phyloP scores from a whole-genome alignment of 2,113 vertebrate genomes.

The Scophthalmus maximus region DNA sequence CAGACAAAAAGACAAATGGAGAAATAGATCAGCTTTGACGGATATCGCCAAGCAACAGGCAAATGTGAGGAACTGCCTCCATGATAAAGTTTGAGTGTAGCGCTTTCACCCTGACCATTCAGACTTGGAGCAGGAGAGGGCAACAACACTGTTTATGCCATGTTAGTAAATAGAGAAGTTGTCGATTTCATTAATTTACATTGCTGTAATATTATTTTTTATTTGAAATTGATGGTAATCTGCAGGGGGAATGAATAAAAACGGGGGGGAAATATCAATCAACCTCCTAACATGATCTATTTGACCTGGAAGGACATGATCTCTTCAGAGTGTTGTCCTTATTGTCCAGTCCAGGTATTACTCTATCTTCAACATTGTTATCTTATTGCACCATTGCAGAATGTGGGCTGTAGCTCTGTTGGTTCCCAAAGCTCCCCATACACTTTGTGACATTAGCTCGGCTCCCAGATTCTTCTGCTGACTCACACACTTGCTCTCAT shows the following conservation, averaged over 20 bases:
- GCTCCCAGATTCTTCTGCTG: conserved; percentile 55
- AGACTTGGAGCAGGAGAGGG: background rate
- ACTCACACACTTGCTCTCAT: conserved; percentile 44
- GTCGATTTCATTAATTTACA: background rate
- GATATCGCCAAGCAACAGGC: background rate
- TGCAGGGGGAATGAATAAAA: too few relatives aligned
- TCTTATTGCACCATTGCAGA: conserved; percentile 28
- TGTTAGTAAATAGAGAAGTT: background rate
- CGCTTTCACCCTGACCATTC: background rate
- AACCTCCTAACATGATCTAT: background rate
- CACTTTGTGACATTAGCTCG: conserved; percentile 62
- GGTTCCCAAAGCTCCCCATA: conserved; percentile 25
- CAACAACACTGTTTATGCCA: background rate
- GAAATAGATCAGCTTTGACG: background rate
- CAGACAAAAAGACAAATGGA: background rate
- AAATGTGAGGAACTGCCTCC: background rate
- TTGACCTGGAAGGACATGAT: background rate
- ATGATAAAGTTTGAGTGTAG: background rate
- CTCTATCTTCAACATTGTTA: conserved; percentile 12
- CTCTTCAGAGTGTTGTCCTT: background rate
- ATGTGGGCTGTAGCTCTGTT: conserved; percentile 45
- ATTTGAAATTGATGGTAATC: too few relatives aligned
- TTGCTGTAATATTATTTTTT: too few relatives aligned
- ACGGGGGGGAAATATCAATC: too few relatives aligned
- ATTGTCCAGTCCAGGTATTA: conserved; percentile 12